Evolutionary conservation across 2,797 vertebrate genomes (phyloP).

Genomic region (Sebastiscus albofasciatus): DNA sequence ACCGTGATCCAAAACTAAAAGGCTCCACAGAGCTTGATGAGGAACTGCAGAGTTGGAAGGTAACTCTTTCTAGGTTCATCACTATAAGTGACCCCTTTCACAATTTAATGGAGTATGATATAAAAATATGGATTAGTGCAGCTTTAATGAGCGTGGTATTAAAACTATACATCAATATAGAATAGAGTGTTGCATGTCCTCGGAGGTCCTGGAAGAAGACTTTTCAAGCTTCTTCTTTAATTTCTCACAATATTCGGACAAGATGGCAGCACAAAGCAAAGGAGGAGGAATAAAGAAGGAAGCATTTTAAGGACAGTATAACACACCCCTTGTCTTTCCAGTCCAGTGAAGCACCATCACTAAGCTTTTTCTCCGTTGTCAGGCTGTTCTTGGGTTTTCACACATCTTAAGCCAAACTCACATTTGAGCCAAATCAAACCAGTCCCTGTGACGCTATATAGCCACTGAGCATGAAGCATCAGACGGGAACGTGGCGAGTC

Average conservation of each 20-base stretch:
- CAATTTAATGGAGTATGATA: constrained; percentile 30
- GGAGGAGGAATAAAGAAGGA: not conserved
- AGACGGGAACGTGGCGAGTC: constrained; percentile 6
- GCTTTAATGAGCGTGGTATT: constrained; percentile 9
- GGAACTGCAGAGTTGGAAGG: not conserved
- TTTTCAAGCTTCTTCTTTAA: not conserved
- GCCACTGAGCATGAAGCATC: constrained; percentile 29
- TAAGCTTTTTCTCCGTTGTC: constrained; percentile 40
- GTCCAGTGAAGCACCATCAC: constrained; percentile 40
- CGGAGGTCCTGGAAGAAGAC: not conserved
- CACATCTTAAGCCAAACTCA: constrained; percentile 43
- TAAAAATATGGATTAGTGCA: constrained; percentile 38
- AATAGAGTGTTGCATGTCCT: not conserved
- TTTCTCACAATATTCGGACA: not conserved
- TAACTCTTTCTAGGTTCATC: not conserved
- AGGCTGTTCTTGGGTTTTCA: constrained; percentile 40
- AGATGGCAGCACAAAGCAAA: constrained; percentile 1
- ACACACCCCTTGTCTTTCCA: constrained; percentile 42
- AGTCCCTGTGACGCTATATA: constrained; percentile 11
- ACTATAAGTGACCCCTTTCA: constrained; percentile 1
- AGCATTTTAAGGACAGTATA: constrained; percentile 5
- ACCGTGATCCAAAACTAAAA: not conserved
- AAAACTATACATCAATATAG: constrained; percentile 5
- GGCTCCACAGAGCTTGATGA: not conserved
- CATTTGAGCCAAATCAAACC: constrained; percentile 41